Evolutionary conservation across 1,140 invertebrate genomes (phyloP), one percentile per base, ranked within the genome.

Genomic region (Reticulitermes speratus): DNA sequence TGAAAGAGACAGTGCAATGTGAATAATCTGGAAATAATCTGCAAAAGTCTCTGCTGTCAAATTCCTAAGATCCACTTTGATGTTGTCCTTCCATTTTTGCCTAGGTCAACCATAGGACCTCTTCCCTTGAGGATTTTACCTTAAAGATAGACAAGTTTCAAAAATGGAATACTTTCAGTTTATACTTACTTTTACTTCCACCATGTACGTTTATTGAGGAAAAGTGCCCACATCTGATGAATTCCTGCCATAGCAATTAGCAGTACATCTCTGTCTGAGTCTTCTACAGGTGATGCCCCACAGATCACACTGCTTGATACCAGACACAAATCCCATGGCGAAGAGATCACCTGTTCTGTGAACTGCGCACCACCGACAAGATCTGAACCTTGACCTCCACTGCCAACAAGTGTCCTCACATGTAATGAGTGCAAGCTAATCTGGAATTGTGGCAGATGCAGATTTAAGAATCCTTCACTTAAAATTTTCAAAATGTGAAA

Each of bases 161-260:
- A 48, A 48, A 48, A 55, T 12, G 19, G 52, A 55, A 19, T 21
- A 21, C 52, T 55, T 19, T 21, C 14, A 55, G 14, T 21, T 55
- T 55, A 0, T 86, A 86, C 87, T 90, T 90, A 94, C 94, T 91
- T 92, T 45, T 91, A 92, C 90, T 97, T 96, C 95, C 96, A 97
- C 96, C 96, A 97, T n/a, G 94, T 93, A 3, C 95, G 95, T 83
- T 95, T 95, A 89, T 95, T 92, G 16, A 97, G 92, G 90, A 97
- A 97, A 23, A 96, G 93, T 0, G 94, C 96, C 97, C 98, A 99
- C 86, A 99, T 97, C 90, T 99, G 98, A 93, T 99, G 98, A 19
- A 94, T 95, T 6, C 98, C 98, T 25, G 98, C 97, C 93, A 97
- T 97, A 7, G 98, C 97, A 83, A 99, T 96, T 45, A 97, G 91